A percentile compares a stretch with the other conserved stretches of the same genome.
These are phyloP conservation scores for human (Homo sapiens) DNA, from an alignment of 2,113 vertebrate genomes.

Conservation along the genomic window GRCh38 chr9:17080001-17080500, in stretches of 20 bases:
- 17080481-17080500: conserved; percentile 32
- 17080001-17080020: too few relatives aligned
- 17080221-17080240: not conserved
- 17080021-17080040: too few relatives aligned
- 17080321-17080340: not conserved
- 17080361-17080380: not conserved
- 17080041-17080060: not conserved
- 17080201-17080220: not conserved
- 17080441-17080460: not conserved
- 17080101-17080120: not conserved
- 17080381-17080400: not conserved
- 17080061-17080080: not conserved
- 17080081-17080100: not conserved
- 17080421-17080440: not conserved
- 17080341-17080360: not conserved
- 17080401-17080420: not conserved
- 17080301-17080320: not conserved
- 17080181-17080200: not conserved
- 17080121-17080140: not conserved
- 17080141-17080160: not conserved
- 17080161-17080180: not conserved
- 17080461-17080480: not conserved
- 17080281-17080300: not conserved
- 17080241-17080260: not conserved
- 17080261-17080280: not conserved